Conservation (phyloP, 2,888 invertebrate genomes). For the Argynnis bischoffii region DNA sequence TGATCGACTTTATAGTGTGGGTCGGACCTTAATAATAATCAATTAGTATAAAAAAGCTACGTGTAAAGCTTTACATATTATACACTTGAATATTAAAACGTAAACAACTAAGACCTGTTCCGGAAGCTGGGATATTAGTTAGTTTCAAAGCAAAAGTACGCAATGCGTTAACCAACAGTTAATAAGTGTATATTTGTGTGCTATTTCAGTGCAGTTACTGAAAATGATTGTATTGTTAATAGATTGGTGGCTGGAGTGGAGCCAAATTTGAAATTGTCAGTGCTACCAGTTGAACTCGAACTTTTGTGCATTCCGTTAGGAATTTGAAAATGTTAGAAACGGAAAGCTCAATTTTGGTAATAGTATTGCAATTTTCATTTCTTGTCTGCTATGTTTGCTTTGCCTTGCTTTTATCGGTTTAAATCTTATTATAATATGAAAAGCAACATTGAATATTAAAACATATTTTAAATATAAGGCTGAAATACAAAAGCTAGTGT, state of each 20-base stretch:
- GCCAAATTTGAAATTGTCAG: slow-evolving; percentile 37
- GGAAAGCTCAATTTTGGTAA: slow-evolving; percentile 6
- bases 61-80: not conserved
- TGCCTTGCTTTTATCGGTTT: not conserved
- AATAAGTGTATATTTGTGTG: slow-evolving; percentile 5
- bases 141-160: not conserved
- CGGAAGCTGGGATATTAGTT: not conserved
- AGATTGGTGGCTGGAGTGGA: slow-evolving; percentile 33
- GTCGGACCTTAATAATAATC: too few species aligned
- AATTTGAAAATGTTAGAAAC: slow-evolving; percentile 16
- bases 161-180: not conserved
- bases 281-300: slow-evolving; percentile 34
- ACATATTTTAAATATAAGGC: too few species aligned
- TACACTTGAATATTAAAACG: not conserved
- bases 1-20: too few species aligned
- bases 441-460: too few species aligned
- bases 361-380: slow-evolving; percentile 7
- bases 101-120: not conserved
- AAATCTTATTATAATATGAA: too few species aligned
- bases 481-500: too few species aligned
- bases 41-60: not conserved
- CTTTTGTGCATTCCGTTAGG: slow-evolving; percentile 26
- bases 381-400: not conserved
- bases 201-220: slow-evolving; percentile 15
- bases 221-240: slow-evolving; percentile 19